These are phyloP conservation scores for Nixonia krombeini DNA, from an alignment of 1,140 invertebrate species.

Conservation along the genomic window DNA sequence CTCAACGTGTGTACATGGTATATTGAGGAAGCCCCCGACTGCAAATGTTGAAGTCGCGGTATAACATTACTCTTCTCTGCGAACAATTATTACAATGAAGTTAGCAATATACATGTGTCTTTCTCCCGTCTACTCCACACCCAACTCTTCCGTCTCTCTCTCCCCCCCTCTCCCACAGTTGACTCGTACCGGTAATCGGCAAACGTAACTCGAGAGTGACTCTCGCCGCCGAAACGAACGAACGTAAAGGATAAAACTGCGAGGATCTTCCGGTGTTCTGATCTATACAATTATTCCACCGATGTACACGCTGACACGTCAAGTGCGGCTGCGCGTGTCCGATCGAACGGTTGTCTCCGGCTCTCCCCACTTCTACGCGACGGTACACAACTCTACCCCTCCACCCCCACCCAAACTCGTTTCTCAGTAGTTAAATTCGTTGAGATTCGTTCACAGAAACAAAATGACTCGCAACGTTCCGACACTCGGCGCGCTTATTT, in stretches of 20 bases:
- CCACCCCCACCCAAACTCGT: too few relatives aligned
- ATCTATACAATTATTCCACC: too few relatives aligned
- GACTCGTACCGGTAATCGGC: too few relatives aligned
- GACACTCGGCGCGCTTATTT: neutral
- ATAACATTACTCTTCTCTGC: slow-evolving; percentile 47
- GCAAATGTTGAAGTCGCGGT: slow-evolving; percentile 45
- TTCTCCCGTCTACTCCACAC: slow-evolving; percentile 19
- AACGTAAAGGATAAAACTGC: too few relatives aligned
- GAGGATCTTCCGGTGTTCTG: too few relatives aligned
- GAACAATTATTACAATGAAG: slow-evolving; percentile 52
- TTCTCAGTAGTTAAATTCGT: slow-evolving; percentile 34
- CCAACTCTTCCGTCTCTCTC: slow-evolving; percentile 9
- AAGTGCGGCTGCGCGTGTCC: neutral
- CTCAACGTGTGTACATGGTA: slow-evolving; percentile 49
- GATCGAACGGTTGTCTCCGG: slow-evolving; percentile 5
- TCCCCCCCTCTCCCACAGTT: too few relatives aligned
- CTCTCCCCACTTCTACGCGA: slow-evolving; percentile 5
- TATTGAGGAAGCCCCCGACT: slow-evolving; percentile 52
- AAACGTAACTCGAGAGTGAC: slow-evolving; percentile 1
- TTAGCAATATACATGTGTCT: slow-evolving; percentile 48
- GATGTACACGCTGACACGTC: slow-evolving; percentile 14
- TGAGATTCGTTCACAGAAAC: slow-evolving; percentile 51
- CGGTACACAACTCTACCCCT: too few relatives aligned
- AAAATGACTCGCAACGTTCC: slow-evolving; percentile 10
- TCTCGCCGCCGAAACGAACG: slow-evolving; percentile 2